Evolutionary conservation across 2,888 invertebrate genomes (phyloP).

Genomic region (Athalia cordata): DNA sequence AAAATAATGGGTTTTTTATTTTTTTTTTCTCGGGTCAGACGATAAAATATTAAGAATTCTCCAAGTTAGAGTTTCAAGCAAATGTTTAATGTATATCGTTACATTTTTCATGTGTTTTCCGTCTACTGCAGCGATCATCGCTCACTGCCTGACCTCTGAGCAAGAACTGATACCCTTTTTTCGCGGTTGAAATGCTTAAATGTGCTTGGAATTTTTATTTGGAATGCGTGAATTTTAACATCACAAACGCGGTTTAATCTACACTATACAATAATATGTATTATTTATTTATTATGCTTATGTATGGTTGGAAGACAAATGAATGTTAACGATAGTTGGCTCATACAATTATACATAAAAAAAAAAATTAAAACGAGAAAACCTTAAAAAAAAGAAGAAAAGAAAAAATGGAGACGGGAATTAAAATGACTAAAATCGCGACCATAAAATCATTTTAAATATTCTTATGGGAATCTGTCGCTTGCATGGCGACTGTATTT

Average conservation of each 20-base stretch:
- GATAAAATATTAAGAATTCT: neutral
- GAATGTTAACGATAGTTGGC: neutral
- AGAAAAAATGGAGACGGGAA: neutral
- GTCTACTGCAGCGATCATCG: neutral
- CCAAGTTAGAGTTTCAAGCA: neutral
- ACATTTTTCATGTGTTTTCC: neutral
- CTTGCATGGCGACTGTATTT: too few relatives aligned
- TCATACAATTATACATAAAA: neutral
- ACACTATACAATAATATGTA: too few relatives aligned
- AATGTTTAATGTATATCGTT: neutral
- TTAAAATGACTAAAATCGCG: neutral
- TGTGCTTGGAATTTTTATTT: neutral
- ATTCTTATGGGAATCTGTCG: too few relatives aligned
- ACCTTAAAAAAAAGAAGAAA: neutral
- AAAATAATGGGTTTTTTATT: neutral
- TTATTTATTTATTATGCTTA: neutral
- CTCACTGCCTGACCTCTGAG: neutral
- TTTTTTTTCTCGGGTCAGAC: neutral
- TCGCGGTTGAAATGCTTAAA: neutral
- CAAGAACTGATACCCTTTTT: constrained; percentile 15
- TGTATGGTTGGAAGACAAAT: constrained; percentile 25
- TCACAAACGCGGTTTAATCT: too few relatives aligned
- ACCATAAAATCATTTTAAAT: neutral
- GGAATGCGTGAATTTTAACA: constrained; percentile 7
- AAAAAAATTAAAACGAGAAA: neutral